Conservation (phyloP, 2,797 vertebrate species). For the Notolepis coatsorum region DNA sequence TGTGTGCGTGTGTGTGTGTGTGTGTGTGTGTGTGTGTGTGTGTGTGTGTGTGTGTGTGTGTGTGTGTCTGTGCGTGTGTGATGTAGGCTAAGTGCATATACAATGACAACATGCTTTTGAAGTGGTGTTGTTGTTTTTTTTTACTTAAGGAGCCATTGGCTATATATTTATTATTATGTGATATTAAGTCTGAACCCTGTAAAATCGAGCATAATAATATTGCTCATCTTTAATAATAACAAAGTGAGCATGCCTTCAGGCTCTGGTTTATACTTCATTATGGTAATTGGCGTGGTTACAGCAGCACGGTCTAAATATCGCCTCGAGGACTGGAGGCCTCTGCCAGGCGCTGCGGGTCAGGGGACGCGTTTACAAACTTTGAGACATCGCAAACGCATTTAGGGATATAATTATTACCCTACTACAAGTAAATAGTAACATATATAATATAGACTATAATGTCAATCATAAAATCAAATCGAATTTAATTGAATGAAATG, state of each 20-base stretch:
- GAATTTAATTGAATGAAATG: too few relatives aligned
- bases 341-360: conserved; percentile 9
- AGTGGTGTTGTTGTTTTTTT: conserved; percentile 10
- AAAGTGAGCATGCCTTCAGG: conserved; percentile 53
- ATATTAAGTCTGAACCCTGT: conserved; percentile 19
- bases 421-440: too few relatives aligned
- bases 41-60: conserved; percentile 10
- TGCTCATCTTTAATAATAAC: conserved; percentile 51
- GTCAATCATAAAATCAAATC: too few relatives aligned
- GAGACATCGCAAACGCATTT: too few relatives aligned
- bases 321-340: conserved; percentile 34
- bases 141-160: not conserved
- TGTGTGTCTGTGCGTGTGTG: conserved; percentile 16
- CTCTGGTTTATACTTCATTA: conserved; percentile 78
- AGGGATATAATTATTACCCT: too few relatives aligned
- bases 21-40: conserved; percentile 18
- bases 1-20: conserved; percentile 11
- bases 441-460: too few relatives aligned
- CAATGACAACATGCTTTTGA: conserved; percentile 5
- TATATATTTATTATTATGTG: not conserved
- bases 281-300: conserved; percentile 71
- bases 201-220: conserved; percentile 31
- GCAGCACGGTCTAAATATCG: conserved; percentile 37
- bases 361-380: too few relatives aligned
- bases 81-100: not conserved